These are phyloP conservation scores for Zootermopsis nevadensis DNA, from an alignment of 2,888 invertebrate species.

Conservation along the genomic window DNA sequence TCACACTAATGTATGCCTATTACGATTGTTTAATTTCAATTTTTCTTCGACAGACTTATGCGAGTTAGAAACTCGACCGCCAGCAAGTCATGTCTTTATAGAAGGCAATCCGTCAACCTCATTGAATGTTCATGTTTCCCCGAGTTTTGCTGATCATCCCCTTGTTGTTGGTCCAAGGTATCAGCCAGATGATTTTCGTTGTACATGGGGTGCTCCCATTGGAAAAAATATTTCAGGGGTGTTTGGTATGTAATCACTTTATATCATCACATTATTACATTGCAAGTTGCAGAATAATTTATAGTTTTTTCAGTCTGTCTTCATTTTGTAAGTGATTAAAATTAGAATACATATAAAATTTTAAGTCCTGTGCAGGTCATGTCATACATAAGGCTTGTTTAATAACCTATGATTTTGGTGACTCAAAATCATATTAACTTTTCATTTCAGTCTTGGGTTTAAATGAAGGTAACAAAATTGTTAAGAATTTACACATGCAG, in stretches of 20 bases:
- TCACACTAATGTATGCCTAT: not conserved
- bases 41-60: conserved; percentile 73
- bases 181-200: conserved; percentile 73
- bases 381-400: no score
- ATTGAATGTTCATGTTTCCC: conserved; percentile 69
- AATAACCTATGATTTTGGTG: no score
- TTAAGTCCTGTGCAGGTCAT: no score
- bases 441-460: conserved; percentile 75
- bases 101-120: conserved; percentile 72
- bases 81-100: conserved; percentile 70
- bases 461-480: conserved; percentile 72
- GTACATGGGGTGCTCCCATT: conserved; percentile 71
- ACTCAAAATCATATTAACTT: no score
- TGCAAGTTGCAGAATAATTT: no score
- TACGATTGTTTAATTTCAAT: not conserved
- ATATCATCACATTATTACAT: no score
- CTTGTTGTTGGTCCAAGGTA: conserved; percentile 82
- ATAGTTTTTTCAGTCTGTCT: no score
- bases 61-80: conserved; percentile 72
- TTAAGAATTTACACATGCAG: conserved; percentile 69
- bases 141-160: conserved; percentile 80
- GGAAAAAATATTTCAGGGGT: conserved; percentile 79
- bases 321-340: no score
- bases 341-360: no score
- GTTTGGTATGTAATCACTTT: conserved; percentile 65